Evolutionary conservation across 2,797 vertebrate species (phyloP).

Genomic region (Acestrorhynchus altus): DNA sequence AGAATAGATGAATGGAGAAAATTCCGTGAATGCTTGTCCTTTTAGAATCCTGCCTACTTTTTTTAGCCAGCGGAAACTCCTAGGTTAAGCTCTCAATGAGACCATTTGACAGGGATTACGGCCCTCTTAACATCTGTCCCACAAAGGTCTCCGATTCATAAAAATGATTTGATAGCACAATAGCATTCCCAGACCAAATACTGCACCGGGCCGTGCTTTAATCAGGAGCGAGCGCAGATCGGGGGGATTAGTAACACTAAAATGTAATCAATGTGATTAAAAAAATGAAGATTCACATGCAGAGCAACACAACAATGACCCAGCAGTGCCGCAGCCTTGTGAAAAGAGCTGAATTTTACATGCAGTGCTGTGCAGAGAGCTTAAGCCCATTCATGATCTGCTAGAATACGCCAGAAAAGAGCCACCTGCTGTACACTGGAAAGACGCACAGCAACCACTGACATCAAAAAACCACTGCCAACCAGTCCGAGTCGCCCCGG

Average conservation of each 20-base stretch:
- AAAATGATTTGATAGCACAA: conserved; percentile 72
- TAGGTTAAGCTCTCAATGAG: conserved; percentile 76
- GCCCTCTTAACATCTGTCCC: conserved; percentile 67
- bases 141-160: conserved; percentile 77
- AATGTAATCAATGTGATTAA: conserved; percentile 70
- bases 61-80: conserved; percentile 71
- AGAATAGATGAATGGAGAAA: conserved; percentile 66
- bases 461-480: conserved; percentile 41
- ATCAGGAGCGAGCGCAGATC: conserved; percentile 64
- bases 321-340: conserved; percentile 19
- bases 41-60: conserved; percentile 55
- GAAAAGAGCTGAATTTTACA: conserved; percentile 40
- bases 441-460: neutral
- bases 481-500: conserved; percentile 52
- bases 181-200: conserved; percentile 69
- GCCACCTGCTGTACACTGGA: conserved; percentile 18
- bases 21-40: conserved; percentile 61
- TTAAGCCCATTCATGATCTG: conserved; percentile 25
- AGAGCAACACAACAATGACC: conserved; percentile 42
- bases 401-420: conserved; percentile 25
- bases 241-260: conserved; percentile 66
- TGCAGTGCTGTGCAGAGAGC: conserved; percentile 28
- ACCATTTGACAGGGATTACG: conserved; percentile 78
- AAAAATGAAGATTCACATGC: conserved; percentile 58
- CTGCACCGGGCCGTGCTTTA: conserved; percentile 64